These are phyloP conservation scores for Sebastes hubbsi DNA, from an alignment of 2,797 vertebrate genomes.

Conservation along the genomic window DNA sequence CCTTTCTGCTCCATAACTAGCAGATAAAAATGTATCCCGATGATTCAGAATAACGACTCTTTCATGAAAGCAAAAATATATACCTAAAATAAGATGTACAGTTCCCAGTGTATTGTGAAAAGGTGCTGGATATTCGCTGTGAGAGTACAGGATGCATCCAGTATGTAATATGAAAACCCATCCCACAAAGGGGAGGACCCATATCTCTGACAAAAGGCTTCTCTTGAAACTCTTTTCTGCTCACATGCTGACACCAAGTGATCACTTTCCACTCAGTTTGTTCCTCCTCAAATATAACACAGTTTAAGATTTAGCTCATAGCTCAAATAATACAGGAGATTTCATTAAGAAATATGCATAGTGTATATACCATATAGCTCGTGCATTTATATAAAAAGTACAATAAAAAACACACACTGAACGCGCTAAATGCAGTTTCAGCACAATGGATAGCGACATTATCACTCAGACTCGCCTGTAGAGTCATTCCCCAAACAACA, in stretches of 20 bases:
- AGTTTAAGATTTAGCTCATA: accelerated
- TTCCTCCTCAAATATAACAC: not conserved
- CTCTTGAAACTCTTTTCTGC: not conserved
- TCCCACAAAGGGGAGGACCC: slow-evolving; percentile 19
- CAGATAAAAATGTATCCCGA: not conserved
- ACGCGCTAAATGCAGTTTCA: not conserved
- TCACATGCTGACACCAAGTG: slow-evolving; percentile 31
- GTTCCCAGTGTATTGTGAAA: not conserved
- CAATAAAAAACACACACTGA: too few species aligned
- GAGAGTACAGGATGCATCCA: not conserved
- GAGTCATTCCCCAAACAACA: not conserved
- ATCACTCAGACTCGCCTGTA: not conserved
- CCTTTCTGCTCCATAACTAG: slow-evolving; percentile 1
- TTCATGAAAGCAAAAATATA: not conserved
- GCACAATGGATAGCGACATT: not conserved
- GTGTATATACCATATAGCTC: accelerated
- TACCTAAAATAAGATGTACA: not conserved
- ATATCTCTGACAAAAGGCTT: not conserved
- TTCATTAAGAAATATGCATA: not conserved
- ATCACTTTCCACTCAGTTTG: not conserved
- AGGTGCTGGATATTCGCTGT: not conserved
- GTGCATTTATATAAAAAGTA: too few species aligned
- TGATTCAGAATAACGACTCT: not conserved
- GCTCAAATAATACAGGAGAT: not conserved
- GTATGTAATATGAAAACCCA: not conserved